Base-by-base conservation (phyloP, 1,140 invertebrate genomes). In the Caenorhabditis briggsae region DNA sequence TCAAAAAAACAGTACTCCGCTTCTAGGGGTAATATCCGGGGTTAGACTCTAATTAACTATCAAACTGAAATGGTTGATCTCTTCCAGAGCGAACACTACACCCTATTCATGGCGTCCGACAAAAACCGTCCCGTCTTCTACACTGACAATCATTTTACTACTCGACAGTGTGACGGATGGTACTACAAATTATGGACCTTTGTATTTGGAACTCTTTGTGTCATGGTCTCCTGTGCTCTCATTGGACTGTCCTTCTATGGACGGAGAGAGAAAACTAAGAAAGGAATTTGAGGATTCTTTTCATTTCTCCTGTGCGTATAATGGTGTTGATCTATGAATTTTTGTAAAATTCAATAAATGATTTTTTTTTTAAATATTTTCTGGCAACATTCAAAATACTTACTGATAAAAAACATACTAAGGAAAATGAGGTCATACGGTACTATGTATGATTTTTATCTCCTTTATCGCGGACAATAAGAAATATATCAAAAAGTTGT, bases 71-170 rank as follows among this genome's bases (percentile, higher is more conserved):
- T 50, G 16, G n/a, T n/a, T n/a, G n/a, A n/a, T n/a, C 50, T 50
- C 7, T 65, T 46, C 43, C 33, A 70, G 64, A 70, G 64, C 43
- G 33, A 70, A 46, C 64, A 70, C 20, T 46, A 70, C 64, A 70
- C 41, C 8, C 41, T 70, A 5, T 43, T 18, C 33, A 16, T 25
- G 6, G 64, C 64, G 1, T 23, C 64, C 16, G 11, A 46, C 0
- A 43, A 7, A 6, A 14, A 18, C 11, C 64, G 64, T 70, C 64
- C 64, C 3, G 18, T 70, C 33, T 70, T 70, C 41, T n/a, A 18
- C 33, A 70, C 64, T 18, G 64, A 70, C 18, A 70, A 70, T 46
- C 64, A 70, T 46, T 70, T 70, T 41, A 16, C 43, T 11, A 70
- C 64, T 16, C 43, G 43, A n/a, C 64, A 43, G 11, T 70, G 64